A percentile compares a stretch with the other conserved stretches of the same genome.
Evolutionary conservation across 1,140 invertebrate genomes (phyloP).

Genomic region (Dryas iulia): DNA sequence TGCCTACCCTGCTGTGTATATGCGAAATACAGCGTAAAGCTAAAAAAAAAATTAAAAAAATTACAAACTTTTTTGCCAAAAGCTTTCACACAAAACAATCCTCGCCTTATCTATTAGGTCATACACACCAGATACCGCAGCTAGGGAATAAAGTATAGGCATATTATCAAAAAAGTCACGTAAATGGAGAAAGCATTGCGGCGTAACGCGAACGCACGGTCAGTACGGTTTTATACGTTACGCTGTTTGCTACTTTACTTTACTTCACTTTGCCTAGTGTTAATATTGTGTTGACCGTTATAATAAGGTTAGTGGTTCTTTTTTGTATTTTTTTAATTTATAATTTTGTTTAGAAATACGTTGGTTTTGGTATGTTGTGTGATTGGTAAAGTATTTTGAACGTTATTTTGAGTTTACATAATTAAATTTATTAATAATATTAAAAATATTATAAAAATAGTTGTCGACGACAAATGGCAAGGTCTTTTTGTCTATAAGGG

Average conservation of each 20-base stretch:
- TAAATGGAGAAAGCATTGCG: constrained; percentile 19
- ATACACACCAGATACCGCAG: constrained; percentile 7
- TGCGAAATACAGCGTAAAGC: no score
- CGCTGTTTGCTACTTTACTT: background rate
- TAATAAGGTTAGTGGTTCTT: background rate
- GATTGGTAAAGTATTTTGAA: no score
- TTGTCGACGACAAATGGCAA: no score
- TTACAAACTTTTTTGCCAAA: background rate
- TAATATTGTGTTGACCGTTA: background rate
- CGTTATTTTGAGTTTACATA: no score
- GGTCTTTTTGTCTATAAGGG: no score
- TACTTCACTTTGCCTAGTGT: background rate
- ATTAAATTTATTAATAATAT: no score
- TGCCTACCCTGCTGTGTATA: no score
- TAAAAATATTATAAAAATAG: no score
- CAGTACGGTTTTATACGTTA: constrained; percentile 4
- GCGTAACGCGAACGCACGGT: background rate
- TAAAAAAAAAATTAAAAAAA: no score
- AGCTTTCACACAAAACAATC: background rate
- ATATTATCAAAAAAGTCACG: constrained; percentile 25
- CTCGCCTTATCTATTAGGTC: constrained; percentile 18
- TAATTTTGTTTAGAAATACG: background rate
- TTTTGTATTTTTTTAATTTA: background rate
- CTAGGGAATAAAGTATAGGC: background rate
- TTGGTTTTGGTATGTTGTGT: no score